Percentiles rank a stretch among this genome's conserved stretches.
Conservation (phyloP, 2,888 invertebrate species). For the Strigamia crassipes region DNA sequence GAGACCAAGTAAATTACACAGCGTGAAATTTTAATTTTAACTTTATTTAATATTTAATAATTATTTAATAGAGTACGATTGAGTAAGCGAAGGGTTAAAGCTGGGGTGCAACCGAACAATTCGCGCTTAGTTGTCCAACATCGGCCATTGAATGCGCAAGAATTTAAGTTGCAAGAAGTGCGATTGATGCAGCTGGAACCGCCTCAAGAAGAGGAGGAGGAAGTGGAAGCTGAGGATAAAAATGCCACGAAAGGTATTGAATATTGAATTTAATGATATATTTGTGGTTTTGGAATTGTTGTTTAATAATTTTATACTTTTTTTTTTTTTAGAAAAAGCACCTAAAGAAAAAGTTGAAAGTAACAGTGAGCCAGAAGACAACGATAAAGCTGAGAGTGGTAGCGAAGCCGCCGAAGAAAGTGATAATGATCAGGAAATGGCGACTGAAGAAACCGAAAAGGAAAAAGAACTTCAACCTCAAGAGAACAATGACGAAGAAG, state of each 20-base stretch:
- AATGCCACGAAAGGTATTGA: conserved; percentile 28
- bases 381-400: conserved; percentile 48
- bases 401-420: conserved; percentile 48
- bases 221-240: conserved; percentile 53
- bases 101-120: conserved; percentile 71
- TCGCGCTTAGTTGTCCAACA: conserved; percentile 88
- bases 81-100: conserved; percentile 85
- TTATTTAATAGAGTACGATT: conserved; percentile 74
- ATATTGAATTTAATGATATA: not conserved
- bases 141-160: conserved; percentile 79
- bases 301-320: not conserved
- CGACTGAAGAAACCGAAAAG: conserved; percentile 63
- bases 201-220: conserved; percentile 71
- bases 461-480: conserved; percentile 62
- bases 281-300: not conserved
- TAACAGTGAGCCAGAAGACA: conserved; percentile 38
- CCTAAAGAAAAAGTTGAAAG: conserved; percentile 41
- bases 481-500: conserved; percentile 52
- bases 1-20: conserved; percentile 70
- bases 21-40: conserved; percentile 28
- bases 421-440: conserved; percentile 39
- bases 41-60: not conserved
- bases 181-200: conserved; percentile 88
- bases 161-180: conserved; percentile 67
- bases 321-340: not conserved